Percentiles rank a stretch among this genome's conserved stretches.
Evolutionary conservation across 2,113 vertebrate genomes (phyloP).

Genomic region (Dinomys branickii): DNA sequence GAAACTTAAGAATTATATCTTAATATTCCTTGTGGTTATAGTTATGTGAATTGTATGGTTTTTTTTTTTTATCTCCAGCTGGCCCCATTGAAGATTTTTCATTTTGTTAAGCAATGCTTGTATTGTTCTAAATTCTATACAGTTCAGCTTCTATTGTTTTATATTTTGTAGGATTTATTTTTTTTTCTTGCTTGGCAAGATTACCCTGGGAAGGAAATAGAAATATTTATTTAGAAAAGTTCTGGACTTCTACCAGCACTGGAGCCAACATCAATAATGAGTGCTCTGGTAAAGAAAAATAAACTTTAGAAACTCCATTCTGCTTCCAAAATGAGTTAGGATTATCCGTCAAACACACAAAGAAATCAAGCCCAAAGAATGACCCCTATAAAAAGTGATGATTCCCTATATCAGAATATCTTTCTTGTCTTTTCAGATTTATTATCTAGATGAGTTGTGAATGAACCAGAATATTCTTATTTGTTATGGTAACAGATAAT

Average conservation of each 20-base stretch:
- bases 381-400: not conserved
- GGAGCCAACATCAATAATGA: not conserved
- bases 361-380: not conserved
- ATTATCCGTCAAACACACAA: not conserved
- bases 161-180: not conserved
- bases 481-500: slow-evolving; percentile 11
- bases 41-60: not conserved
- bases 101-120: not conserved
- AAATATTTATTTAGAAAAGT: slow-evolving; percentile 51
- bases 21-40: not conserved
- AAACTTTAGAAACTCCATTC: not conserved
- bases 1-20: not conserved
- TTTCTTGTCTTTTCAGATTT: not conserved
- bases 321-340: slow-evolving; percentile 39
- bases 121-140: not conserved
- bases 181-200: not conserved
- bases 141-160: not conserved
- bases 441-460: not conserved
- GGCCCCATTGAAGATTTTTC: not conserved
- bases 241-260: not conserved
- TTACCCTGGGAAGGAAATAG: not conserved
- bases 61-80: not conserved
- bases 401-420: not conserved
- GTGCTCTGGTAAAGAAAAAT: not conserved
- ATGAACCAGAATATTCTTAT: not conserved